A percentile compares a stretch with the other conserved stretches of the same genome.
phyloP scores from a whole-genome alignment of 2,113 vertebrate genomes.

The Pluvianellus socialis region DNA sequence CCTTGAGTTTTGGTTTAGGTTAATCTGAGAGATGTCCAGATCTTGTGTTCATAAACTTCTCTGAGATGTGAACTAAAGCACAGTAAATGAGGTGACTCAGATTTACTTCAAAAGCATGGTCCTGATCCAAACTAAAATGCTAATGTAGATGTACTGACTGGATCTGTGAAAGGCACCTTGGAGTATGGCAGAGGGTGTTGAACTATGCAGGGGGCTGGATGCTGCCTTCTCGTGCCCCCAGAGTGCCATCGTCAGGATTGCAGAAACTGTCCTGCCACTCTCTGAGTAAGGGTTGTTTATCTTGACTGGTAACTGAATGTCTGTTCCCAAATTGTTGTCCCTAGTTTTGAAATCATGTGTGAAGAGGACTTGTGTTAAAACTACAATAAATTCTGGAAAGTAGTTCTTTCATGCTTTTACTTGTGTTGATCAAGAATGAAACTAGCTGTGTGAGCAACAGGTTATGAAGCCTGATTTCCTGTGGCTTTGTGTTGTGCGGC shows the following conservation, averaged over 20 bases:
- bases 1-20: not conserved
- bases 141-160: not conserved
- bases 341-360: not conserved
- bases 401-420: not conserved
- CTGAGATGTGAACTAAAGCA: not conserved
- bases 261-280: not conserved
- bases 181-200: not conserved
- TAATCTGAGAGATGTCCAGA: not conserved
- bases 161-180: not conserved
- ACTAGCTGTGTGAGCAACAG: not conserved
- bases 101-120: rapidly evolving
- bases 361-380: not conserved
- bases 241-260: not conserved
- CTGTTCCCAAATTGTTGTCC: not conserved
- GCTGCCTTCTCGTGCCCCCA: not conserved
- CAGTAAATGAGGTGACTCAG: not conserved
- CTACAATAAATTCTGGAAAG: not conserved
- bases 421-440: slow-evolving; percentile 15
- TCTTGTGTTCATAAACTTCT: not conserved
- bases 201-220: rapidly evolving
- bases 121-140: not conserved
- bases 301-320: not conserved
- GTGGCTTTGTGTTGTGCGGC: slow-evolving; percentile 34
- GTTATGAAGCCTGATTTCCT: slow-evolving; percentile 28
- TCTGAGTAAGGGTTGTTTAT: not conserved